Base-by-base conservation (phyloP, 2,113 vertebrate genomes). In the Sinocyclocheilus rhinocerous region DNA sequence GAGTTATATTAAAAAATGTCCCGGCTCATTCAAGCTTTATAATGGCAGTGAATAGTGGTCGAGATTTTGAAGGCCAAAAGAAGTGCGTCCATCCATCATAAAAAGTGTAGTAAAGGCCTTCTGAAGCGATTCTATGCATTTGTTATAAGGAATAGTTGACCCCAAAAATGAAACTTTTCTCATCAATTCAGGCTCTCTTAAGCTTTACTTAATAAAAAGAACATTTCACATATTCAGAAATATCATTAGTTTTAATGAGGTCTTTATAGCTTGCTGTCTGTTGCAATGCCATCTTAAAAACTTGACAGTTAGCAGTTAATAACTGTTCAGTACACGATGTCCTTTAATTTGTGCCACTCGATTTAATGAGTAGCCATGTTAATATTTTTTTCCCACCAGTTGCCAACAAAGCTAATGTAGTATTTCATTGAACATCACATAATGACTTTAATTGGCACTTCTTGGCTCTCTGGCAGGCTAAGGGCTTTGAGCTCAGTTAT, bases 401-500 rank as follows among this genome's bases (percentile, higher is more conserved):
- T 72, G 69, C 10, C 69, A 72, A 22, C 20, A 72, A 77, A 52
- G 48, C 6, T 16, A 33, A 29, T 26, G 48, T 77, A 52, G 48
- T 33, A 20, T 50, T 61, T n/a, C 18, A 79, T 4, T 61, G 8
- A 15, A 55, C 52, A 55, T 61, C 8, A 33, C 20, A 52, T 50
- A 15, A n/a, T 73, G 9, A 63, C 42, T 75, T 36, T 42, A 16
- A 33, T 5, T 39, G n/a, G 6, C 76, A 52, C 15, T 52, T 42
- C 24, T 45, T 15, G 26, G 22, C 45, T 85, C n/a, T 16, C 24
- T 91, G 39, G 42, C 57, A 99, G 98, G 98, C 96, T 73, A 96
- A 95, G 82, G 98, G 97, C 87, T 99, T 99, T 89, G 98, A 99
- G 86, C 96, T 99, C 87, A 91, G 94, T 88, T 99, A 99, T 95